Conservation (phyloP, 2,888 invertebrate species). For the Brenthis hecate region DNA sequence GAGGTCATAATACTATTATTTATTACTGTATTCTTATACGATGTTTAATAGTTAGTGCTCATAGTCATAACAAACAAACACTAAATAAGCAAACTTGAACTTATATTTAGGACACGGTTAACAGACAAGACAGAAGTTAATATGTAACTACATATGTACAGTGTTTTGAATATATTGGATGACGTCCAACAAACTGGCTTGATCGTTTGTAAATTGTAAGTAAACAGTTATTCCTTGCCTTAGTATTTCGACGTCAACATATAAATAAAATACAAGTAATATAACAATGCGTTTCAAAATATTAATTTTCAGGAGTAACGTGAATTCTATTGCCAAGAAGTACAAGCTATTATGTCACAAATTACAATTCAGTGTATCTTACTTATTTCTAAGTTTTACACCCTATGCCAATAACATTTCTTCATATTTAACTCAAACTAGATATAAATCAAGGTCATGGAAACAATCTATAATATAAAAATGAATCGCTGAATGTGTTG, state of each 20-base stretch:
- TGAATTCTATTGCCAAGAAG: neutral
- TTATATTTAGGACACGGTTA: conserved; percentile 16
- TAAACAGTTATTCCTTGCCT: conserved; percentile 4
- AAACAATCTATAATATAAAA: neutral
- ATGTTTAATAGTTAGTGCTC: neutral
- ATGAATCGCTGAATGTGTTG: too few species aligned
- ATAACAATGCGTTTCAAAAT: too few species aligned
- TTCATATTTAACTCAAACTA: conserved; percentile 8
- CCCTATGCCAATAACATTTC: neutral
- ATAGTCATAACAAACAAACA: conserved; percentile 4
- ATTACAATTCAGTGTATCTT: neutral
- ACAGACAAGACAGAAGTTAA: conserved; percentile 15
- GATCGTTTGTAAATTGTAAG: neutral
- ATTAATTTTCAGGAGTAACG: too few species aligned
- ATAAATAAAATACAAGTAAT: neutral
- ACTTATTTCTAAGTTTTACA: neutral
- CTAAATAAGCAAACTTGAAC: conserved; percentile 20
- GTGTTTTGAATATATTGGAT: conserved; percentile 13
- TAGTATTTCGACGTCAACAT: neutral
- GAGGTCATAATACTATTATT: neutral
- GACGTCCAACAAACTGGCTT: conserved; percentile 9
- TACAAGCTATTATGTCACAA: neutral
- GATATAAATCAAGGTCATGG: conserved; percentile 5
- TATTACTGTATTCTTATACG: neutral
- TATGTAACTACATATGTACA: conserved; percentile 7